Evolutionary conservation across 2,113 vertebrate genomes (phyloP), one percentile per base, ranked within the genome.

Genomic region (Platycercus adscitus): DNA sequence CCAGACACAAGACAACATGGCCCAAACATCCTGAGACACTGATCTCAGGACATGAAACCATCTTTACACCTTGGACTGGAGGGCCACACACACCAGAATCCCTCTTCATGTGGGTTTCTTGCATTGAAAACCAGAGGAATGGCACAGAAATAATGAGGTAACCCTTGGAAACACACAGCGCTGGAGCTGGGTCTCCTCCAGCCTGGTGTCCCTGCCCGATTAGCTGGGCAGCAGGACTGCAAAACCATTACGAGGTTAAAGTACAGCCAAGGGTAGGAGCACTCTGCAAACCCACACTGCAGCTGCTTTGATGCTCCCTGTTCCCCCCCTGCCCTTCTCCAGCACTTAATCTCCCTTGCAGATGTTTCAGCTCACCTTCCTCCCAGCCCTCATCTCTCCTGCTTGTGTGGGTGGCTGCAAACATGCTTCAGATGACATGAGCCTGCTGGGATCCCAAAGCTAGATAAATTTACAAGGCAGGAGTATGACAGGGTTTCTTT

Each of bases 401-500:
- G 35, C 66, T 35, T 23, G n/a, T 10, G 58, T 3, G 2, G 56
- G 56, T 3, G 47, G 61, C 47, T 49, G 72, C 43, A 73, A 72
- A 60, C 26, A 16, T 5, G 24, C 60, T 78, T 68, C 83, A 44
- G n/a, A 28, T 20, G 37, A 92, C 47, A 60, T 3, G 9, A 64
- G 23, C 52, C 55, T 14, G 50, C 91, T 80, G 82, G 43, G 28
- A 70, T 86, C 81, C 86, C 91, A 43, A 60, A 83, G n/a, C 60
- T 8, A 21, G 60, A 46, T 72, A 69, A 70, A 87, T 86, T 71
- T 64, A 71, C 73, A 19, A 56, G 70, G 70, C 88, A 79, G 83
- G 86, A 89, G 43, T 52, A 94, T 11, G 24, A 58, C 1, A 3
- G 61, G 65, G 79, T 93, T 97, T 94, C 96, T 96, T 96, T 95